These are phyloP conservation scores for Mugil cephalus DNA, from an alignment of 2,113 vertebrate genomes.

Conservation along the genomic window DNA sequence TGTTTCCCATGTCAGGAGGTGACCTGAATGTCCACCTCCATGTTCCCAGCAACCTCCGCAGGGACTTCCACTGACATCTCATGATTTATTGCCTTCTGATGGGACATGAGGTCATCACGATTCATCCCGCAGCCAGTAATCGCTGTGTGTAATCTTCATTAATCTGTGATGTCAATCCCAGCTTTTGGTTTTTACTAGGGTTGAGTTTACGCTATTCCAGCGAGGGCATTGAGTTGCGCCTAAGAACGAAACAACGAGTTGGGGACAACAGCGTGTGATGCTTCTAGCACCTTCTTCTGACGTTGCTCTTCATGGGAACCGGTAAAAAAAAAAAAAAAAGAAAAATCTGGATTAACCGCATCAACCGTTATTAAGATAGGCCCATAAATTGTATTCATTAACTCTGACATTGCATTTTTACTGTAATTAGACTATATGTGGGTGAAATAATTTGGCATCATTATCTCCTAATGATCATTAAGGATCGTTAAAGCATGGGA, in stretches of 20 bases:
- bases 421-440: constrained; percentile 23
- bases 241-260: neutral
- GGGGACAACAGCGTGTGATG: neutral
- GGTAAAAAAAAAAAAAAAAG: neutral
- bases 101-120: constrained; percentile 67
- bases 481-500: constrained; percentile 1
- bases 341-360: neutral
- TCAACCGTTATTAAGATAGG: constrained; percentile 5
- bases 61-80: constrained; percentile 55
- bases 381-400: constrained; percentile 2
- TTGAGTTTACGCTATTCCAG: constrained; percentile 58
- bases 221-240: constrained; percentile 12
- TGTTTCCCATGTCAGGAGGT: constrained; percentile 43
- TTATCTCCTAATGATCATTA: constrained; percentile 5
- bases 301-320: neutral
- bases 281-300: neutral
- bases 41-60: constrained; percentile 48
- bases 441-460: neutral
- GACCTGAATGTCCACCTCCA: constrained; percentile 49
- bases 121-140: constrained; percentile 75
- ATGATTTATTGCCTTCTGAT: constrained; percentile 80
- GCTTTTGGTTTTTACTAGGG: constrained; percentile 71
- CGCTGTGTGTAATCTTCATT: constrained; percentile 81
- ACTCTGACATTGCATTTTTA: constrained; percentile 4
- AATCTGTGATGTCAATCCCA: constrained; percentile 82